Percentiles rank a stretch among this genome's conserved stretches.
Evolutionary conservation across 2,113 vertebrate genomes (phyloP).

Genomic region (Trichechus manatus): DNA sequence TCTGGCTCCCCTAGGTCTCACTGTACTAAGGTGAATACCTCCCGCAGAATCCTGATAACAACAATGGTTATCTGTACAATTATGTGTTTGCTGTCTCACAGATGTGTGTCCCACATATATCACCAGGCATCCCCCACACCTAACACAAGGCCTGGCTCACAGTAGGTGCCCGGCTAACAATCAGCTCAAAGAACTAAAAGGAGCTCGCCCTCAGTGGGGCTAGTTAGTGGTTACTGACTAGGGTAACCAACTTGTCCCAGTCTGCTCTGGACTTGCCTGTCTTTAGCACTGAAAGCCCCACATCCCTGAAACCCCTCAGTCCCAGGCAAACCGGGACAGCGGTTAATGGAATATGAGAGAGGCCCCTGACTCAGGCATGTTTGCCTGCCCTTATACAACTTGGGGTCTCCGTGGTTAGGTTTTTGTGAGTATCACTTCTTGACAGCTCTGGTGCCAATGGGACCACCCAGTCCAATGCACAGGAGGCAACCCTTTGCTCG

Average conservation of each 20-base stretch:
- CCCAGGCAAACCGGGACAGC: not conserved
- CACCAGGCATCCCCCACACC: accelerated
- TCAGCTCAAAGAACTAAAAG: not conserved
- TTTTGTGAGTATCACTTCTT: not conserved
- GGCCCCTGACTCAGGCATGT: not conserved
- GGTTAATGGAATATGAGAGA: not conserved
- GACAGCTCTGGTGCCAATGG: not conserved
- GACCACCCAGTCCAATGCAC: not conserved
- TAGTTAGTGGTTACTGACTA: not conserved
- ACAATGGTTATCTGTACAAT: not conserved
- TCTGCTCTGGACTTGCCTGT: not conserved
- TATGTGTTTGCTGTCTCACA: no score
- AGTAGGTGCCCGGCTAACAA: not conserved
- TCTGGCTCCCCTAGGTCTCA: no score
- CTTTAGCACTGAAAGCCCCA: not conserved
- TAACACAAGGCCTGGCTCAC: not conserved
- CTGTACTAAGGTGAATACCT: not conserved
- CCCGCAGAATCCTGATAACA: not conserved
- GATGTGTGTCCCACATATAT: not conserved
- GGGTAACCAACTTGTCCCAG: not conserved
- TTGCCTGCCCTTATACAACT: not conserved
- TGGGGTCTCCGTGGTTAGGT: not conserved
- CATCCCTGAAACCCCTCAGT: not conserved
- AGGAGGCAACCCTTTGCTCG: not conserved
- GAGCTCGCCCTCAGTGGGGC: not conserved